phyloP scores from a whole-genome alignment of 2,888 invertebrate species.

The Tortricodes alternella region DNA sequence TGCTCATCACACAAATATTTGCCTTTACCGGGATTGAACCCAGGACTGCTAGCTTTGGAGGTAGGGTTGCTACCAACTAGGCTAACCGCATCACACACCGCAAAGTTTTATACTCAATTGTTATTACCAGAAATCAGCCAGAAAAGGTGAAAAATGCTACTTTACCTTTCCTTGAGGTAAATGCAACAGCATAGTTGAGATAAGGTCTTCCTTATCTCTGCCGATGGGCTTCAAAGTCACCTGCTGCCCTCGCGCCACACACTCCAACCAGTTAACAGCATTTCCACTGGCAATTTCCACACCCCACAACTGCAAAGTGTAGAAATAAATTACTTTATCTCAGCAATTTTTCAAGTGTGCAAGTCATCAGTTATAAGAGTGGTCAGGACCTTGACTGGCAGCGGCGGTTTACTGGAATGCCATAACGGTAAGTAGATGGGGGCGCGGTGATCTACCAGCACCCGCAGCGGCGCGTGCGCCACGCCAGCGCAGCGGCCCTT shows the following conservation, averaged over 20 bases:
- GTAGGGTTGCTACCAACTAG: no score
- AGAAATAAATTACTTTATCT: slow-evolving; percentile 34
- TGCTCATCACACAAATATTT: no score
- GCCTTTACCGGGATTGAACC: no score
- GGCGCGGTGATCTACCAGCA: slow-evolving; percentile 82
- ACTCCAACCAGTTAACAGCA: slow-evolving; percentile 84
- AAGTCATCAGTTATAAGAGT: no score
- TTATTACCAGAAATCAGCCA: no score
- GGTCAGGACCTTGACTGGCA: slow-evolving; percentile 75
- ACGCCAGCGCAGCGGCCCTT: slow-evolving; percentile 76
- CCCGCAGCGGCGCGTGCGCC: slow-evolving; percentile 74
- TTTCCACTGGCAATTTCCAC: slow-evolving; percentile 74
- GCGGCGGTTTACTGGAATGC: slow-evolving; percentile 74
- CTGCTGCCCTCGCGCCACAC: slow-evolving; percentile 74
- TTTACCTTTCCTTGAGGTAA: slow-evolving; percentile 66
- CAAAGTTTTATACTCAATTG: no score
- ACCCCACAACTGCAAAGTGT: slow-evolving; percentile 70
- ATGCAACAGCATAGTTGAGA: slow-evolving; percentile 72
- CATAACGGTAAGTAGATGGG: slow-evolving; percentile 80
- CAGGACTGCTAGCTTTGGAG: no score
- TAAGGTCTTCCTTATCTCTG: slow-evolving; percentile 68
- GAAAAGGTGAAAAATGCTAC: background rate
- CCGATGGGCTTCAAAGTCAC: slow-evolving; percentile 76
- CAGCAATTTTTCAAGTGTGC: slow-evolving; percentile 37
- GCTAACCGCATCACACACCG: no score